A percentile compares a stretch with the other conserved stretches of the same genome.
Evolutionary conservation across 2,888 invertebrate genomes (phyloP).

Genomic region (Ectemnius lituratus): DNA sequence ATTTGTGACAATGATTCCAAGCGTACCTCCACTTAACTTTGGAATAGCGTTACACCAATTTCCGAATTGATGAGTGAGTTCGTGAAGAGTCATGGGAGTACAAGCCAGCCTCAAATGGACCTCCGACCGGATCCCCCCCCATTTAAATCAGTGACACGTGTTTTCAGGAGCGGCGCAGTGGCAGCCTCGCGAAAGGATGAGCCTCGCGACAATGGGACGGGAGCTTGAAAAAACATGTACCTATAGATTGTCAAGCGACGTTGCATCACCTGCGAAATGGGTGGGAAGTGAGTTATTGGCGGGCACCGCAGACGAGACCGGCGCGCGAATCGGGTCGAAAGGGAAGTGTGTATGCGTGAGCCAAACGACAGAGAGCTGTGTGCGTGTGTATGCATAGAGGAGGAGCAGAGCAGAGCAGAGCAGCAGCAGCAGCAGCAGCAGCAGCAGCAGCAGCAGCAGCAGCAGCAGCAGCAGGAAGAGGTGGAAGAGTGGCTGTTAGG

Average conservation of each 20-base stretch:
- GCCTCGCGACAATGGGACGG: slow-evolving; percentile 32
- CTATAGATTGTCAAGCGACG: slow-evolving; percentile 69
- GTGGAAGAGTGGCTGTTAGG: slow-evolving; percentile 8
- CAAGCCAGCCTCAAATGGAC: too few relatives aligned
- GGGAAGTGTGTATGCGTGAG: too few relatives aligned
- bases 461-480: slow-evolving; percentile 6
- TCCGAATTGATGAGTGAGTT: too few relatives aligned
- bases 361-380: too few relatives aligned
- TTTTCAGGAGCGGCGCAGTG: background rate
- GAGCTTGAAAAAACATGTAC: slow-evolving; percentile 16
- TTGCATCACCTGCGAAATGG: slow-evolving; percentile 72
- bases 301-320: slow-evolving; percentile 63
- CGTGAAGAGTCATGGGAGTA: too few relatives aligned
- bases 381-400: too few relatives aligned
- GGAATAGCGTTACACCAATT: too few relatives aligned
- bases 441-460: too few relatives aligned
- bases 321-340: slow-evolving; percentile 23
- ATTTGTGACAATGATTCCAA: too few relatives aligned
- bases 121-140: background rate
- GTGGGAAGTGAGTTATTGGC: slow-evolving; percentile 73
- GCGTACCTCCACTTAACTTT: too few relatives aligned
- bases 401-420: too few relatives aligned
- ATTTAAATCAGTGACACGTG: slow-evolving; percentile 17
- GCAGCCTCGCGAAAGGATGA: slow-evolving; percentile 13
- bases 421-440: too few relatives aligned